Base-by-base conservation (phyloP, 2,888 invertebrate genomes). In the Archaeoteleia sp. region DNA sequence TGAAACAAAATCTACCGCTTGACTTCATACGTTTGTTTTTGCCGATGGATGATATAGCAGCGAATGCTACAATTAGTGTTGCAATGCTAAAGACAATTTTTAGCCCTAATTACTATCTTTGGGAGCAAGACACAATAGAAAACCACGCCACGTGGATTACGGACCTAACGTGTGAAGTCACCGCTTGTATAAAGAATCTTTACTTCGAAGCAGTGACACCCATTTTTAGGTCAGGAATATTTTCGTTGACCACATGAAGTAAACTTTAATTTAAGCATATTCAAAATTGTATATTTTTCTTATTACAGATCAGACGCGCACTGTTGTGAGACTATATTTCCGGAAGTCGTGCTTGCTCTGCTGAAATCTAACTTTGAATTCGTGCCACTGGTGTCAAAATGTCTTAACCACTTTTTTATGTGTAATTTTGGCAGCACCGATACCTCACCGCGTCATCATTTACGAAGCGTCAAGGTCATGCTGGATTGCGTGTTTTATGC, bases 401-500 rank as follows among this genome's bases (percentile, higher is more conserved):
- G 88, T 69, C 86, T 91, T 1, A 87, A 88, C 57, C 74, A 78
- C 13, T 90, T 91, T 74, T 91, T 91, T 67, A 78, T 82, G 39
- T 81, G 86, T 55, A 87, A 90, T 74, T 90, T 88, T 87, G 83
- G 86, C 5, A 13, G 51, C 37, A 4, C 15, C 8, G 6, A 5
- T 14, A 58, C 7, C 8, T 57, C 1, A 29, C 55, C 48, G 42
- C 66, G 20, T 37, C 73, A 57, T 27, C 53, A 66, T n/a, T 7
- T 15, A 10, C 43, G 62, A 15, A 37, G n/a, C 15, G 42, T 46
- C 12, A 49, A 45, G 15, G 4, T 71, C 60, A 89, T 94, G 89
- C 83, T 95, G 15, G 88, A 90, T 65, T 87, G 93, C 4, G 89
- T 94, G 0, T 89, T 93, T 80, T 91, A 92, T 14, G 60, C 83